Base-by-base conservation (phyloP, 2,113 vertebrate species). In the Garra rufa region DNA sequence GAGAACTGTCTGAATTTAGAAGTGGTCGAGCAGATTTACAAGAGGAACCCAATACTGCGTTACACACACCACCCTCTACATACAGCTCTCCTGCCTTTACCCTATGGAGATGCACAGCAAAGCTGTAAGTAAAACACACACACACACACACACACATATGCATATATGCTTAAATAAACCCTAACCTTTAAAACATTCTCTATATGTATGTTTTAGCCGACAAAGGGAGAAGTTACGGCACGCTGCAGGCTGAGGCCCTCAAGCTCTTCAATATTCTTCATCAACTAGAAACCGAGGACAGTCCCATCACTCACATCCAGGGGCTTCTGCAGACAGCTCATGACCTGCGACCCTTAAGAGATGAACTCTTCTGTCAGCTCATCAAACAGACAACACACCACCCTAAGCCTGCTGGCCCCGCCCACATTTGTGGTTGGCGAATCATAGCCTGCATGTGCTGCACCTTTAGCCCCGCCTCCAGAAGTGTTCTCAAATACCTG, bases 1-100 rank as follows among this genome's bases (percentile, higher is more conserved):
- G 98, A 99, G 93, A 99, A 99, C 93, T 97, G 96, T 89, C 92
- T 99, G 88, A 99, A 99, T 90, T 81, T 89, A 0, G 98, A 99
- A 15, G 97, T 99, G 70, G 96, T 99, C 86, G 97, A 99, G 87
- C 98, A 99, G 94, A 97, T 99, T 87, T 99, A 97, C 90, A 97
- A 95, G 90, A 95, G 98, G 90, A 99, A 99, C 91, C 98, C 98
- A 21, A 99, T 99, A 89, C 96, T 99, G 0, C 97, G 98, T 43
- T 96, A 97, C 91, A 99, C 97, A 30, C 95, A 96, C 75, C 98
- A 99, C 85, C 96, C 97, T 0, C 88, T 99, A 91, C 98, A 98
- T 89, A 97, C 97, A 0, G 97, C 98, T 0, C 94, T 99, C 14
- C 93, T 99, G 88, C 98, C 98, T 0, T 95, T 99, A 83, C 97